Conservation (phyloP, 1,140 invertebrate genomes). For the Diachasmimorpha longicaudata region DNA sequence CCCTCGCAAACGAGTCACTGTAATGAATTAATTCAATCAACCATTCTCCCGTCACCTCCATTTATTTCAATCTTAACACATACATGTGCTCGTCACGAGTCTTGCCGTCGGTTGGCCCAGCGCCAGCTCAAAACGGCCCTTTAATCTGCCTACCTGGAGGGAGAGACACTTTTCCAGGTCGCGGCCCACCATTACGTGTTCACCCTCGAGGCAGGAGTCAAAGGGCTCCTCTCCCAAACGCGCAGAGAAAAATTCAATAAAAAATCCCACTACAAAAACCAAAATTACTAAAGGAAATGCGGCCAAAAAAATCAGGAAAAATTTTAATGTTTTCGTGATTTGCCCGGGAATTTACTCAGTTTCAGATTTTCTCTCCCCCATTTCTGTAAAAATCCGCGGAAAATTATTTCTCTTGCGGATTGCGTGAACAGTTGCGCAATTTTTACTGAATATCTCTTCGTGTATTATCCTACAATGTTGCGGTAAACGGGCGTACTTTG, state of each 20-base stretch:
- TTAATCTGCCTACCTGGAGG: slow-evolving; percentile 1
- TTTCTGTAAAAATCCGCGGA: too few relatives aligned
- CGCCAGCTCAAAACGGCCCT: background rate
- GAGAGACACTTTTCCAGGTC: slow-evolving; percentile 26
- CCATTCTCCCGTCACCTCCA: background rate
- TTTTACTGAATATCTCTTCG: too few relatives aligned
- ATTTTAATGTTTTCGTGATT: too few relatives aligned
- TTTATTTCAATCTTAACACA: slow-evolving; percentile 1
- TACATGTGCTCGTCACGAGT: background rate
- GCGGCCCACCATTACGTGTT: slow-evolving; percentile 40
- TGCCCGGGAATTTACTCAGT: too few relatives aligned
- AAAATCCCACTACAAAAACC: too few relatives aligned
- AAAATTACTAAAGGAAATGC: too few relatives aligned
- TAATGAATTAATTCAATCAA: background rate
- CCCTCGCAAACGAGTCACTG: too few relatives aligned
- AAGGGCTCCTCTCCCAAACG: slow-evolving; percentile 28
- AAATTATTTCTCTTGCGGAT: too few relatives aligned
- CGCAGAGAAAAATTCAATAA: too few relatives aligned
- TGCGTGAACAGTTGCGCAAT: too few relatives aligned
- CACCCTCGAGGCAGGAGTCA: slow-evolving; percentile 25
- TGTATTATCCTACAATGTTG: background rate
- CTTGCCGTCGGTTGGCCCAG: background rate
- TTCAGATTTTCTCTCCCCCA: too few relatives aligned
- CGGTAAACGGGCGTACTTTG: slow-evolving; percentile 11
- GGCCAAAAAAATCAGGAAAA: too few relatives aligned